Conservation (phyloP, 1,140 invertebrate genomes). For the Papilio xuthus region DNA sequence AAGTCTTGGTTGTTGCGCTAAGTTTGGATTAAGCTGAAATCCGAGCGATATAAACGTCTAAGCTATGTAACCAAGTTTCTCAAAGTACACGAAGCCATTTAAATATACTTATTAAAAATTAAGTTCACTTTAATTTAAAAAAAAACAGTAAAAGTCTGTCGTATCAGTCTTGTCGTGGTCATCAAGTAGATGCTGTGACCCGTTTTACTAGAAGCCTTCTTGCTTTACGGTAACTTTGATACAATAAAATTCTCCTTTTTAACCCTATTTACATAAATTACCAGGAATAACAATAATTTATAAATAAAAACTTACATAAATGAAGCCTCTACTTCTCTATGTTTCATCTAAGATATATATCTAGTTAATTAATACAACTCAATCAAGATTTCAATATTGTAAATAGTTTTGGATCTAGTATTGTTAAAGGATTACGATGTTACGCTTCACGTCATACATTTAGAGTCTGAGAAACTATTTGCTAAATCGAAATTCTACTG, state of each 20-base stretch:
- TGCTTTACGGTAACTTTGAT: background rate
- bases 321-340: background rate
- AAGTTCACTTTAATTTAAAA: background rate
- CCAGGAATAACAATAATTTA: no score
- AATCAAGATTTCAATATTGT: background rate
- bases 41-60: background rate
- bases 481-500: constrained; percentile 14
- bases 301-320: no score
- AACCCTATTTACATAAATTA: background rate
- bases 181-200: background rate
- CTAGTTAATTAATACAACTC: background rate
- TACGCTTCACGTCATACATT: constrained; percentile 13
- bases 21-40: background rate
- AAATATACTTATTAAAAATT: background rate
- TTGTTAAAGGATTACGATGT: constrained; percentile 8
- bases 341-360: background rate
- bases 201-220: background rate
- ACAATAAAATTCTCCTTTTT: background rate
- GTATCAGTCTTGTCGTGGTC: no score
- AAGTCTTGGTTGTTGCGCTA: background rate
- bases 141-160: background rate
- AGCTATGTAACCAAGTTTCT: background rate
- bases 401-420: constrained; percentile 1
- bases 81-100: background rate
- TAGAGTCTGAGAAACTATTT: background rate